Conservation (phyloP, 2,113 vertebrate genomes). For the Microtus richardsoni region DNA sequence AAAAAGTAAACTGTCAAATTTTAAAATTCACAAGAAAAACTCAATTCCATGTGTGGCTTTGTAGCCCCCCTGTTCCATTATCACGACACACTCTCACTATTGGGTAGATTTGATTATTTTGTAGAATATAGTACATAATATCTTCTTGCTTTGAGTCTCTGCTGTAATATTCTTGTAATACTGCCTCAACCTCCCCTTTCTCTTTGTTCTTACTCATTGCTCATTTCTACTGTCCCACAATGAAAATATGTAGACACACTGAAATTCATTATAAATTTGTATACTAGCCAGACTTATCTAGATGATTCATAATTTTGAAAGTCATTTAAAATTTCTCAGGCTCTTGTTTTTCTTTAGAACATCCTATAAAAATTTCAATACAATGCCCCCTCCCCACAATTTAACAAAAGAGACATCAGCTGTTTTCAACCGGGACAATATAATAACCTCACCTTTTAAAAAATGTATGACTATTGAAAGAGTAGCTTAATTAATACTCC, state of each 20-base stretch:
- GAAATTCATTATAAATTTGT: constrained; percentile 29
- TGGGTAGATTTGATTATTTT: neutral
- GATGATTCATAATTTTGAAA: neutral
- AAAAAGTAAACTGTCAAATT: neutral
- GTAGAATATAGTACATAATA: neutral
- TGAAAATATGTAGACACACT: neutral
- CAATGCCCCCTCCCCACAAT: neutral
- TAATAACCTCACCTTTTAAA: constrained; percentile 57
- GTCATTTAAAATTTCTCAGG: constrained; percentile 28
- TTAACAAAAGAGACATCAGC: constrained; percentile 16
- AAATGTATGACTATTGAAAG: constrained; percentile 53
- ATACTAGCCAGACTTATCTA: neutral
- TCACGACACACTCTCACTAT: neutral
- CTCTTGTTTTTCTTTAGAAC: constrained; percentile 13
- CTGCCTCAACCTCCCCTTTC: neutral
- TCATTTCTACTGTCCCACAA: neutral
- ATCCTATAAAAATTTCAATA: neutral
- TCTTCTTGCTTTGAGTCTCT: neutral
- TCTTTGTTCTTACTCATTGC: neutral
- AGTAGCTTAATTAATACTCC: constrained; percentile 64
- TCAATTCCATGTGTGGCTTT: neutral
- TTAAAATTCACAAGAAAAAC: neutral
- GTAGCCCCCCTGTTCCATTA: neutral
- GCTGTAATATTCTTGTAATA: neutral
- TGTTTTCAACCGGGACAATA: neutral